These are phyloP conservation scores for Halictus quadricinctus DNA, from an alignment of 2,888 invertebrate genomes.

Conservation along the genomic window DNA sequence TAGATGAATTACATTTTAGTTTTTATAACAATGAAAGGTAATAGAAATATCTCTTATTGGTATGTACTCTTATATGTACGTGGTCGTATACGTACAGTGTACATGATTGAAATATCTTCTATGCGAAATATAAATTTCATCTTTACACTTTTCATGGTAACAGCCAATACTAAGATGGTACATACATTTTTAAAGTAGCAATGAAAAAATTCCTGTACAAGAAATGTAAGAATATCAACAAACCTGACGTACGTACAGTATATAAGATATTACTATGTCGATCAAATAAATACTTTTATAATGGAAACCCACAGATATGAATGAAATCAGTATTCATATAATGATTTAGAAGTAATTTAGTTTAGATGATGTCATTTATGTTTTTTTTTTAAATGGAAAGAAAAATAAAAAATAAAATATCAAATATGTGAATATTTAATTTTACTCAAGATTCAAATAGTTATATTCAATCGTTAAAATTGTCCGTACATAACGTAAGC, in stretches of 20 bases:
- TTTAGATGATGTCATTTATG: neutral
- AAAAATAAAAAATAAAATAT: conserved; percentile 19
- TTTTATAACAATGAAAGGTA: conserved; percentile 32
- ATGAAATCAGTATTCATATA: conserved; percentile 13
- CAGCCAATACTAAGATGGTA: neutral
- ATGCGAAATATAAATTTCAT: conserved; percentile 33
- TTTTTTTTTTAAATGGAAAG: neutral
- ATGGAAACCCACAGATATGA: conserved; percentile 6
- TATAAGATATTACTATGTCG: conserved; percentile 13
- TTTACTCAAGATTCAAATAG: conserved; percentile 5
- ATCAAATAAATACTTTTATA: conserved; percentile 24
- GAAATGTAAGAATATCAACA: conserved; percentile 22
- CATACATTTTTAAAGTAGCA: conserved; percentile 17
- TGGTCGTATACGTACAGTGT: neutral
- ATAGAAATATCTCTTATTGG: conserved; percentile 26
- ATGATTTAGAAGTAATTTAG: conserved; percentile 8
- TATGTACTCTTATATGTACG: neutral
- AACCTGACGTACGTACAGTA: conserved; percentile 1
- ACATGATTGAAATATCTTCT: conserved; percentile 15
- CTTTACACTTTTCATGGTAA: neutral
- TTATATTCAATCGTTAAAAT: conserved; percentile 6
- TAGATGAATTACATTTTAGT: conserved; percentile 37
- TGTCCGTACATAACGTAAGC: neutral
- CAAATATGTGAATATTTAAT: neutral
- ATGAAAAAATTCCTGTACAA: conserved; percentile 14